Conservation (phyloP, 1,140 invertebrate species). For the Pseudomyrmex dendroicus region DNA sequence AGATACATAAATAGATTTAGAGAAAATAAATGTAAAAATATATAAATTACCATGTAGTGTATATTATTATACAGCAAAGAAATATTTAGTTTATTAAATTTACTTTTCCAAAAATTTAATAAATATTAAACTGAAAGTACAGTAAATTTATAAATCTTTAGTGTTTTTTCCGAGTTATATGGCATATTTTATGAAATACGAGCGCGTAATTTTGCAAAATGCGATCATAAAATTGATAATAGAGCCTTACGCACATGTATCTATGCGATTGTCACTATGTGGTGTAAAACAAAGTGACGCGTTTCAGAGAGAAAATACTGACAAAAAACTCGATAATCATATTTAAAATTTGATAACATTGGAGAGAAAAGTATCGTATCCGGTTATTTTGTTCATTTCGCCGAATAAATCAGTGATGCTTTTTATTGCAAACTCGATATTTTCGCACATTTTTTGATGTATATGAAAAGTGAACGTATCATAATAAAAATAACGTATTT, state of each 20-base stretch:
- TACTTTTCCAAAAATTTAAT: no score
- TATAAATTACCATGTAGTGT: not conserved
- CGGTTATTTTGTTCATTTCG: not conserved
- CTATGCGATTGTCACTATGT: not conserved
- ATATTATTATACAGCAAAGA: not conserved
- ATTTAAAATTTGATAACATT: constrained; percentile 9
- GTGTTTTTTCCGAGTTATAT: not conserved
- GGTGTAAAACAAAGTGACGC: not conserved
- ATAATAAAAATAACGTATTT: not conserved
- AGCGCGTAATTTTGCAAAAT: not conserved
- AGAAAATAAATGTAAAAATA: not conserved
- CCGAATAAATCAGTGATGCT: not conserved
- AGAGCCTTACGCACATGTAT: not conserved
- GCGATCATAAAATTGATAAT: constrained; percentile 12
- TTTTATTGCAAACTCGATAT: not conserved
- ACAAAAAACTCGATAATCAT: not conserved
- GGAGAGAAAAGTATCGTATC: not conserved
- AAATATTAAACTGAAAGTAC: no score
- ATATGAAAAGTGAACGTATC: no score
- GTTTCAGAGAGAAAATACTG: not conserved
- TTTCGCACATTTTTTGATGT: not conserved
- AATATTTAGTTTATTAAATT: not conserved
- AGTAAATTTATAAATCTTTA: no score
- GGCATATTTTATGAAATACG: not conserved
- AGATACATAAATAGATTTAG: not conserved